Conservation (phyloP, 2,797 vertebrate genomes). For the Melanogrammus aeglefinus region DNA sequence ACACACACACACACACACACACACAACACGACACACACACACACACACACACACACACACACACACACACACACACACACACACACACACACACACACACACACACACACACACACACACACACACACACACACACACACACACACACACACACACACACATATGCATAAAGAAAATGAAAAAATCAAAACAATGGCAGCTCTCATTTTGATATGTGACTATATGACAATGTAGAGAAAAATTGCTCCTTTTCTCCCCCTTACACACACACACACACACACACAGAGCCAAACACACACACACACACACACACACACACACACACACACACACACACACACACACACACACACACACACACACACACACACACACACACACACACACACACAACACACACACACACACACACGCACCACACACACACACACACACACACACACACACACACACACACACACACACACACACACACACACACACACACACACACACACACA, state of each 20-base stretch:
- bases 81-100: background rate
- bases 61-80: background rate
- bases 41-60: background rate
- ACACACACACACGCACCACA: background rate
- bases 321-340: background rate
- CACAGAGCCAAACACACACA: too few relatives aligned
- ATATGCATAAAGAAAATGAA: too few relatives aligned
- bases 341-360: background rate
- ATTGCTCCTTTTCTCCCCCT: too few relatives aligned
- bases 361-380: background rate
- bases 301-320: slow-evolving; percentile 1
- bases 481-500: background rate
- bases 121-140: background rate
- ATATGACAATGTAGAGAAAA: too few relatives aligned
- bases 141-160: background rate
- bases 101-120: background rate
- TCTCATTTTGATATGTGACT: too few relatives aligned
- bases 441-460: background rate
- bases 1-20: too few relatives aligned
- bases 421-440: background rate
- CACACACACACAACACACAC: background rate
- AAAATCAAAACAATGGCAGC: too few relatives aligned
- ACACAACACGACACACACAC: too few relatives aligned
- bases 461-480: background rate
- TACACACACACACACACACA: too few relatives aligned